These are phyloP conservation scores for Aethes cnicana DNA, from an alignment of 2,888 invertebrate genomes.

Conservation along the genomic window DNA sequence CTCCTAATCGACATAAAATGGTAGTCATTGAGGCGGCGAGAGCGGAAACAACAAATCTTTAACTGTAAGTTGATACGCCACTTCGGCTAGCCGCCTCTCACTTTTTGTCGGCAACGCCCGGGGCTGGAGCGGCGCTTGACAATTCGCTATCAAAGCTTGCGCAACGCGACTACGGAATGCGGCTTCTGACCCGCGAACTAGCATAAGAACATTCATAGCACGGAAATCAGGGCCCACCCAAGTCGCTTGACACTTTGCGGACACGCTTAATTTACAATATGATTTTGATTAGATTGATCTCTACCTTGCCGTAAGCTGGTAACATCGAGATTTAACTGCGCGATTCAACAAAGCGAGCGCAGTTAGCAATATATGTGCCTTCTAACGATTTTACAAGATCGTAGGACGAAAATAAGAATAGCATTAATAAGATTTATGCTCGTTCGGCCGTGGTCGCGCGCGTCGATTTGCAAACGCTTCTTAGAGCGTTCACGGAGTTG, in stretches of 20 bases:
- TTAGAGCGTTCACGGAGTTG: slow-evolving; percentile 63
- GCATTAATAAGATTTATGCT: slow-evolving; percentile 78
- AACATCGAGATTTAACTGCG: slow-evolving; percentile 40
- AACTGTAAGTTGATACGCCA: slow-evolving; percentile 65
- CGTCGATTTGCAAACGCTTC: slow-evolving; percentile 75
- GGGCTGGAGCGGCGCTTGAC: slow-evolving; percentile 50
- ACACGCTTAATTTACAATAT: slow-evolving; percentile 61
- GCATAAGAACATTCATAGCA: slow-evolving; percentile 57
- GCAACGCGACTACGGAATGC: slow-evolving; percentile 58
- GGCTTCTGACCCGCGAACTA: slow-evolving; percentile 68
- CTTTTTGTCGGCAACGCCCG: slow-evolving; percentile 62
- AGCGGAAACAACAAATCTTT: slow-evolving; percentile 80
- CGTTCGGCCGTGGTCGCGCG: slow-evolving; percentile 69
- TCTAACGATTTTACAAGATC: slow-evolving; percentile 71
- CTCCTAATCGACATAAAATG: slow-evolving; percentile 80
- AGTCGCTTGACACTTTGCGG: slow-evolving; percentile 50
- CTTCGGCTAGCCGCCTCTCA: slow-evolving; percentile 63
- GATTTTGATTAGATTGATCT: slow-evolving; percentile 63
- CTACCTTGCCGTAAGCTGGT: slow-evolving; percentile 54
- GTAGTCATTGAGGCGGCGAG: slow-evolving; percentile 78
- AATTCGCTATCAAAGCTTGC: slow-evolving; percentile 64
- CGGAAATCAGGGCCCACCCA: slow-evolving; percentile 71
- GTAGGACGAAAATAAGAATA: slow-evolving; percentile 74
- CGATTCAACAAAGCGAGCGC: slow-evolving; percentile 51
- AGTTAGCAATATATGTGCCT: slow-evolving; percentile 42